Conservation (phyloP, 2,888 invertebrate genomes). For the Cephus nigrinus region DNA sequence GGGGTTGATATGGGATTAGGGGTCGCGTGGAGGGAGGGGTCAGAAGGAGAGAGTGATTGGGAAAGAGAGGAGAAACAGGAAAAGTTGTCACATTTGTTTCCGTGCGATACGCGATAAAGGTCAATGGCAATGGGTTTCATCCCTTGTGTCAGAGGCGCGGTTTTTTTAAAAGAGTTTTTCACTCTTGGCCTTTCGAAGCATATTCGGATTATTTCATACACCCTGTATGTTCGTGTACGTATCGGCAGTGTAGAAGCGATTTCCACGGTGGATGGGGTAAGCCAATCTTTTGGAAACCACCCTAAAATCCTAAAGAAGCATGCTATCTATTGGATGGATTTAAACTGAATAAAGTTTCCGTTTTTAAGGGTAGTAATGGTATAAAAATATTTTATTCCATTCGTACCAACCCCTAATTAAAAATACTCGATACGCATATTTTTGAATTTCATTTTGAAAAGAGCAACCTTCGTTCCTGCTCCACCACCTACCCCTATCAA, state of each 20-base stretch:
- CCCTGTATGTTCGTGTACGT: neutral
- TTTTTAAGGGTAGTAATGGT: neutral
- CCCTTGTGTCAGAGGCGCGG: neutral
- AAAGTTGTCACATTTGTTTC: conserved; percentile 41
- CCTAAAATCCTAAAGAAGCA: conserved; percentile 61
- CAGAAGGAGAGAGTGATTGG: conserved; percentile 11
- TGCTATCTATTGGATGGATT: conserved; percentile 67
- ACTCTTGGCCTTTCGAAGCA: neutral
- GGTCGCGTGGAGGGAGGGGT: neutral
- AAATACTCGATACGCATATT: neutral
- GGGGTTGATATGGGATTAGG: conserved; percentile 11
- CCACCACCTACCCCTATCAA: neutral
- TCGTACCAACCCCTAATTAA: neutral
- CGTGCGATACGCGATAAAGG: conserved; percentile 24
- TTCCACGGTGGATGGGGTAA: conserved; percentile 21
- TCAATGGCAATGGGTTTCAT: neutral
- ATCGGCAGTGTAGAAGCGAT: conserved; percentile 10
- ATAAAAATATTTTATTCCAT: neutral
- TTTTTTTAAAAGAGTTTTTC: neutral
- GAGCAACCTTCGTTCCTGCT: neutral
- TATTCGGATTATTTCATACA: neutral
- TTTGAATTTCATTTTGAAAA: neutral
- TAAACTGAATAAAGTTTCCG: conserved; percentile 64
- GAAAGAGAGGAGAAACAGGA: conserved; percentile 23
- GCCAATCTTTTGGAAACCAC: conserved; percentile 23